A percentile compares a stretch with the other conserved stretches of the same genome.
phyloP scores from a whole-genome alignment of 2,888 invertebrate genomes.

The Chirona hameri region DNA sequence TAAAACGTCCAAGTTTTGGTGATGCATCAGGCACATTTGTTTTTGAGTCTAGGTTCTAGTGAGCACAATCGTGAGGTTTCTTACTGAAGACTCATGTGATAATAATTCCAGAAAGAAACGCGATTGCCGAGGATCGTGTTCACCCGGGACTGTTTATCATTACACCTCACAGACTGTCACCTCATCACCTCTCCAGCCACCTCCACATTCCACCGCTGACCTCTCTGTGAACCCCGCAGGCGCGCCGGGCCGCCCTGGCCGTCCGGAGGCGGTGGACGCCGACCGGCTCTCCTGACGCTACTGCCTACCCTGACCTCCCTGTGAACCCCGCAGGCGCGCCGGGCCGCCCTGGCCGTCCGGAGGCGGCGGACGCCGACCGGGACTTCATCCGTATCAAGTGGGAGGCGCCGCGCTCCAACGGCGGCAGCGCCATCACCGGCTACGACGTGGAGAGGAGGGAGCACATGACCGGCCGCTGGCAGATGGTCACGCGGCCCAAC shows the following conservation, averaged over 20 bases:
- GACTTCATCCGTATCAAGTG: constrained; percentile 94
- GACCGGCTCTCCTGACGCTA: no score
- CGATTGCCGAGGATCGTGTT: no score
- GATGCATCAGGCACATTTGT: no score
- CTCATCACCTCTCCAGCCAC: no score
- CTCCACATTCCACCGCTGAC: neutral
- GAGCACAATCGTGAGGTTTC: no score
- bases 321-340: constrained; percentile 58
- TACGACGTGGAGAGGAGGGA: constrained; percentile 91
- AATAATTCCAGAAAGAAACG: no score
- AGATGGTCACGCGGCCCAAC: constrained; percentile 70
- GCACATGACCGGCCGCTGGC: constrained; percentile 83
- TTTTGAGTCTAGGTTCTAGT: no score
- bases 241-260: constrained; percentile 86
- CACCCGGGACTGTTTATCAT: no score
- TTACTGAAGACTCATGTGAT: no score
- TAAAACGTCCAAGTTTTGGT: no score
- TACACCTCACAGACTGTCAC: no score
- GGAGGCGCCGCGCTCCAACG: constrained; percentile 91
- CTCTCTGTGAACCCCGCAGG: neutral
- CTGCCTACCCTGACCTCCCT: constrained; percentile 6
- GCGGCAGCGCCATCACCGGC: constrained; percentile 90
- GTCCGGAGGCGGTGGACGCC: constrained; percentile 85
- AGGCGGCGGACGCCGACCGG: constrained; percentile 85
- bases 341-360: constrained; percentile 87